Evolutionary conservation across 2,888 invertebrate genomes (phyloP).

Genomic region (Drosophila affinis): DNA sequence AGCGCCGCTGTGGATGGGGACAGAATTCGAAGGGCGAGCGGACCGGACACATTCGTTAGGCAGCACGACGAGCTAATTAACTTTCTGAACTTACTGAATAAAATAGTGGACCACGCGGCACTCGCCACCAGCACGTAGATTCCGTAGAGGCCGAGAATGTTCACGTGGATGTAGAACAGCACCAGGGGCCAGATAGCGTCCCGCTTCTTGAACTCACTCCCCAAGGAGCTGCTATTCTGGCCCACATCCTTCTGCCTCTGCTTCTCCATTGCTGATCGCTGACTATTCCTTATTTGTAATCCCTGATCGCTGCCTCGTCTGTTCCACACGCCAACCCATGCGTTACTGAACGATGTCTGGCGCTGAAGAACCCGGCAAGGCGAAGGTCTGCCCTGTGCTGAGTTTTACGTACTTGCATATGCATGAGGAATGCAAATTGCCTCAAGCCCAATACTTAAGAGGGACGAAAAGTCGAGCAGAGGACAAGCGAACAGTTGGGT

Average conservation of each 20-base stretch:
- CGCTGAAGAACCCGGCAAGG: constrained; percentile 1
- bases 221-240: constrained; percentile 13
- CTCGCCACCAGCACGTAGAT: constrained; percentile 86
- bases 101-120: constrained; percentile 86
- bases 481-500: background rate
- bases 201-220: constrained; percentile 81
- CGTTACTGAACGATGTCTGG: constrained; percentile 40
- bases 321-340: constrained; percentile 31
- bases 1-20: constrained; percentile 87
- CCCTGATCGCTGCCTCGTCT: constrained; percentile 17
- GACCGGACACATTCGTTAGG: background rate
- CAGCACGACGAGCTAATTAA: constrained; percentile 18
- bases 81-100: constrained; percentile 86
- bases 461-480: constrained; percentile 1
- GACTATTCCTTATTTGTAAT: background rate
- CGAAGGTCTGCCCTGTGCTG: constrained; percentile 5
- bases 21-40: constrained; percentile 59
- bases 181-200: constrained; percentile 90
- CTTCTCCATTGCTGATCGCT: constrained; percentile 3
- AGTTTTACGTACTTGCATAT: constrained; percentile 42
- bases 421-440: constrained; percentile 33
- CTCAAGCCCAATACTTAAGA: background rate
- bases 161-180: constrained; percentile 89
- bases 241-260: background rate
- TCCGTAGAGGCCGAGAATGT: constrained; percentile 88